These are phyloP conservation scores for Chironomus striatipennis DNA, from an alignment of 1,140 invertebrate species.

Conservation along the genomic window DNA sequence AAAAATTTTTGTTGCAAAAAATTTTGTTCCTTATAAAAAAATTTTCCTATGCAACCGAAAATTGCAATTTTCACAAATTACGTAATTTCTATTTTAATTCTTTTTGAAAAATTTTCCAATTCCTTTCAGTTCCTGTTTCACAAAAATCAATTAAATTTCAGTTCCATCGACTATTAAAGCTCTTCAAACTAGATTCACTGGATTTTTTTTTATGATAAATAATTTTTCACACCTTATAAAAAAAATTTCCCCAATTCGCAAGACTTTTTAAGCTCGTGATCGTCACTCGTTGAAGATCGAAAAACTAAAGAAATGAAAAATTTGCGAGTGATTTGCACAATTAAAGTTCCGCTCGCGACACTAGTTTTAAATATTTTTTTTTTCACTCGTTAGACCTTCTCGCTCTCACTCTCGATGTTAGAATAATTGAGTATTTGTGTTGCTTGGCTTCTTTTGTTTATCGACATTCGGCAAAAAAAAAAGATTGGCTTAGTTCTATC, in stretches of 20 bases:
- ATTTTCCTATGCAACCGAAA: neutral
- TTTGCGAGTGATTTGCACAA: conserved; percentile 3
- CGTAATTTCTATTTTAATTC: conserved; percentile 16
- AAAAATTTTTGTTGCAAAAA: neutral
- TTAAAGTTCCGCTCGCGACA: conserved; percentile 10
- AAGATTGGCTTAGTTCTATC: neutral
- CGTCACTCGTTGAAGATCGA: conserved; percentile 15
- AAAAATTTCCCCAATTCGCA: neutral
- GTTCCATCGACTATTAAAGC: neutral
- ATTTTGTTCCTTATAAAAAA: neutral
- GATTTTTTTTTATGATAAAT: neutral
- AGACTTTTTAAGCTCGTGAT: neutral
- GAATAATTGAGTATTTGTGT: neutral
- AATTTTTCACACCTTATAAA: neutral
- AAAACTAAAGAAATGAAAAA: conserved; percentile 23
- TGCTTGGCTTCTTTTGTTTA: neutral
- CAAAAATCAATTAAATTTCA: neutral
- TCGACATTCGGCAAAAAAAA: neutral
- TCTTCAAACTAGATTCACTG: neutral
- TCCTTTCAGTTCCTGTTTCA: neutral
- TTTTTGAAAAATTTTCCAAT: neutral
- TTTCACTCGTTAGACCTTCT: neutral
- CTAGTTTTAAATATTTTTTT: neutral
- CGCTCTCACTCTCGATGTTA: neutral
- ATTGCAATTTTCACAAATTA: conserved; percentile 17